Evolutionary conservation across 2,888 invertebrate genomes (phyloP), one percentile per base, ranked within the genome.

Genomic region (Mesopsocus fuscifrons): DNA sequence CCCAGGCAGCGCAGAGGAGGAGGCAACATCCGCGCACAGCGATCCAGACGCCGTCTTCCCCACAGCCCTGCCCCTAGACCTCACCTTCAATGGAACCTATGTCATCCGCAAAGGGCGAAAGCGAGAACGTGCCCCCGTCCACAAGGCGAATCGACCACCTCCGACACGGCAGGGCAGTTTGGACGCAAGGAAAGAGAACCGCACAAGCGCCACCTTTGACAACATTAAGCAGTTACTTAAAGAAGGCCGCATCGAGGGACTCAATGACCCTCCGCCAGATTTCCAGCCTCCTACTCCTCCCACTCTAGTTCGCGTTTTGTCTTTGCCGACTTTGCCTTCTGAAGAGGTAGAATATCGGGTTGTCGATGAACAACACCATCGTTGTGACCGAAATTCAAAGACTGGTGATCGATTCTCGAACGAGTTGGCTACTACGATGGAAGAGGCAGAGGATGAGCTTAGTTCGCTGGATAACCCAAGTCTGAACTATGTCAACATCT

Each of bases 201-300:
- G 77, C 54, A 77, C 76, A 60, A 78, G 77, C 50, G 76, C 75
- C 34, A 79, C 79, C 6, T 81, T 80, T 57, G 79, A 80, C 64
- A 78, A 79, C 55, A 75, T 80, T 52, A 74, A 76, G 55, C 77
- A 77, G 32, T 60, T 81, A 49, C 69, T 80, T 48, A 73, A 73
- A 53, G 79, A 80, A 57, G 77, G 76, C 17, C 70, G 74, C 49
- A 67, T 76, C 13, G 65, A 65, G 47, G 64, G 63, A 2, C 48
- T 63, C 41, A 59, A 61, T 47, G 63, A 64, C 41, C 58, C 62
- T 1, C 70, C 51, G 13, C 65, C 67, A 32, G 76, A 77, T 51
- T 67, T 78, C 51, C 59, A 67, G 26, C 69, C 72, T 4, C 68
- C 71, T 45, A 51, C 48, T 5, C 67, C 73, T 2, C 73, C 76